phyloP scores from a whole-genome alignment of 2,113 vertebrate species.

The Capra hircus region DNA sequence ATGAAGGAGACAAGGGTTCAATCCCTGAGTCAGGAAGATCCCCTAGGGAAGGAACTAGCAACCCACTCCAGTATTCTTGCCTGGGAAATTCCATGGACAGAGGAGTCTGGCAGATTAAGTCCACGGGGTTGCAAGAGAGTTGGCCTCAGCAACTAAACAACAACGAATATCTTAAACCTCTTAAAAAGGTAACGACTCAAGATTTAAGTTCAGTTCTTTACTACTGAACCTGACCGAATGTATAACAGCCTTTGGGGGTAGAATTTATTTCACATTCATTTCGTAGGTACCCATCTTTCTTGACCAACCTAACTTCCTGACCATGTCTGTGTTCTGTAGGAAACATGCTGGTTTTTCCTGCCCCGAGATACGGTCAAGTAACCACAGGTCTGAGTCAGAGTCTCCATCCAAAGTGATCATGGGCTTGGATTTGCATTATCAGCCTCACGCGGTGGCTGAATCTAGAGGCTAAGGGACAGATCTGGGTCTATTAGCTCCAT shows the following conservation, averaged over 20 bases:
- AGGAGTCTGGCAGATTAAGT: not conserved
- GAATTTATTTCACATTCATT: not conserved
- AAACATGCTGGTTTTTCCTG: not conserved
- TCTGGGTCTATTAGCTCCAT: not conserved
- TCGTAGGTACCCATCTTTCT: not conserved
- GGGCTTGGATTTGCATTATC: not conserved
- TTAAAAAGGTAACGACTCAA: not conserved
- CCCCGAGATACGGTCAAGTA: fast-evolving
- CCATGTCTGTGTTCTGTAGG: not conserved
- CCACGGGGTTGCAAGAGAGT: not conserved
- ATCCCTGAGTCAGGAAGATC: not conserved
- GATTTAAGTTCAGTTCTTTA: not conserved
- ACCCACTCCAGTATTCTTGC: not conserved
- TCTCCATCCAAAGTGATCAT: not conserved
- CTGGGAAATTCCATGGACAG: not conserved
- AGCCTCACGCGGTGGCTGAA: not conserved
- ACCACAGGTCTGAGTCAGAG: not conserved
- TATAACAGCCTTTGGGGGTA: not conserved
- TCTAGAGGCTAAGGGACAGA: not conserved
- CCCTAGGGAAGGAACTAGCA: not conserved
- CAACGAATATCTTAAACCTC: not conserved
- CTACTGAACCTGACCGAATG: not conserved
- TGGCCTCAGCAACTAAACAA: not conserved
- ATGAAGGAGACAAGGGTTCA: not conserved
- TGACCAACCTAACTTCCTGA: not conserved